phyloP scores from a whole-genome alignment of 2,113 vertebrate genomes.

The Megaptera novaeangliae region DNA sequence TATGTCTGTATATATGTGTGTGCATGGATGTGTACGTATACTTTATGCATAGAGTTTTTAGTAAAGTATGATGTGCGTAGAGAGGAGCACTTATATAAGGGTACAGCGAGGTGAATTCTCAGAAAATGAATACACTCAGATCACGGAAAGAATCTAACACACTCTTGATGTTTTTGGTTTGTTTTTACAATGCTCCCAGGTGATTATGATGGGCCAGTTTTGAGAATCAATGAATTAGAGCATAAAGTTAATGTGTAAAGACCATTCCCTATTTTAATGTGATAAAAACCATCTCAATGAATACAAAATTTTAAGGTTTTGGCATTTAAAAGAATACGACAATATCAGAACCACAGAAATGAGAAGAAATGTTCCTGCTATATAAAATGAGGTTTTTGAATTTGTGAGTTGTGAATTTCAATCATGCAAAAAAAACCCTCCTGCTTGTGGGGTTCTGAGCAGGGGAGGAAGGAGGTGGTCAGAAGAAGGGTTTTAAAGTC shows the following conservation, averaged over 20 bases:
- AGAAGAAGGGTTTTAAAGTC: not conserved
- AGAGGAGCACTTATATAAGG: not conserved
- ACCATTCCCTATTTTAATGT: not conserved
- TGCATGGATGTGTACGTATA: not conserved
- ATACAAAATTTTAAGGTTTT: not conserved
- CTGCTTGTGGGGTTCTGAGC: not conserved
- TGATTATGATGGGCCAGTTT: not conserved
- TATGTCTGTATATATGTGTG: not conserved
- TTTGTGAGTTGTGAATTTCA: not conserved
- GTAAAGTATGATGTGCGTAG: not conserved
- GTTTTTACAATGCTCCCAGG: not conserved
- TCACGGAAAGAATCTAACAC: not conserved
- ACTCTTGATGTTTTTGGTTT: not conserved
- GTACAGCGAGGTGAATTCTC: not conserved
- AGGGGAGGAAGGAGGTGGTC: not conserved
- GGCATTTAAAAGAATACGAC: not conserved
- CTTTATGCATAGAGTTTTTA: not conserved
- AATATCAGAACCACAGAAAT: not conserved
- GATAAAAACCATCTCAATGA: not conserved
- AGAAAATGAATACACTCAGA: not conserved
- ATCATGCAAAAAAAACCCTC: not conserved
- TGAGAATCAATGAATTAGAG: not conserved
- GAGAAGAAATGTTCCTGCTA: not conserved
- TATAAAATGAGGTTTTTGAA: not conserved
- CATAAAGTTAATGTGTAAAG: not conserved